These are phyloP conservation scores for Somateria mollissima DNA, from an alignment of 2,797 vertebrate species.

Conservation along the genomic window DNA sequence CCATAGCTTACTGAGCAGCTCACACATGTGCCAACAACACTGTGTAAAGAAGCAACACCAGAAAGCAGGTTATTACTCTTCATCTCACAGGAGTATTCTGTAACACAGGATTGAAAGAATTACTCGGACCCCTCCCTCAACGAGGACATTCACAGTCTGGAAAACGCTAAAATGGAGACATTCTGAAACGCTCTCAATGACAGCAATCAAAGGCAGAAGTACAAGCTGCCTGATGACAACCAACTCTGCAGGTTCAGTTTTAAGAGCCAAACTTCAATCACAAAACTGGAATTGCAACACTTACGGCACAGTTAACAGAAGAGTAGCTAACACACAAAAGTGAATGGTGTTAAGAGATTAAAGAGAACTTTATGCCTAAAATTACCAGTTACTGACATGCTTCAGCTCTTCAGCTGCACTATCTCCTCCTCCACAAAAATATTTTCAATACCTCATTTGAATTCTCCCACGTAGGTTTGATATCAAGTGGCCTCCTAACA, in stretches of 20 bases:
- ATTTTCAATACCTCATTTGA: not conserved
- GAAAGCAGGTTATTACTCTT: not conserved
- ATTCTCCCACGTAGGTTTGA: not conserved
- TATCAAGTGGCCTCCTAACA: not conserved
- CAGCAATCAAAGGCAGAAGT: not conserved
- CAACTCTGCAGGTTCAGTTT: not conserved
- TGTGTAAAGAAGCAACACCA: not conserved
- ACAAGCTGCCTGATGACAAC: not conserved
- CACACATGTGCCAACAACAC: rapidly evolving
- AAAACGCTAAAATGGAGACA: not conserved
- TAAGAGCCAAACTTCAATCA: not conserved
- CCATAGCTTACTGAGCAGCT: not conserved
- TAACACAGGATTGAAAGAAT: not conserved
- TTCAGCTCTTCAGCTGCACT: not conserved
- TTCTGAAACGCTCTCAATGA: not conserved
- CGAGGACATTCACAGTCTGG: not conserved
- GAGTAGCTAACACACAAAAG: not conserved
- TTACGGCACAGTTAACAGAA: not conserved
- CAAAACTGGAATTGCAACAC: too few species aligned
- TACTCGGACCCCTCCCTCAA: not conserved
- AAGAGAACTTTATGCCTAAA: not conserved
- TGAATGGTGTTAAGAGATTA: not conserved
- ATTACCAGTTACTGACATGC: not conserved
- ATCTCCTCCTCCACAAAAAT: not conserved
- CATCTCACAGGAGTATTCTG: not conserved